Percentiles rank a stretch among this genome's conserved stretches.
phyloP scores from a whole-genome alignment of 2,888 invertebrate species.

The Tiliacea citrago region DNA sequence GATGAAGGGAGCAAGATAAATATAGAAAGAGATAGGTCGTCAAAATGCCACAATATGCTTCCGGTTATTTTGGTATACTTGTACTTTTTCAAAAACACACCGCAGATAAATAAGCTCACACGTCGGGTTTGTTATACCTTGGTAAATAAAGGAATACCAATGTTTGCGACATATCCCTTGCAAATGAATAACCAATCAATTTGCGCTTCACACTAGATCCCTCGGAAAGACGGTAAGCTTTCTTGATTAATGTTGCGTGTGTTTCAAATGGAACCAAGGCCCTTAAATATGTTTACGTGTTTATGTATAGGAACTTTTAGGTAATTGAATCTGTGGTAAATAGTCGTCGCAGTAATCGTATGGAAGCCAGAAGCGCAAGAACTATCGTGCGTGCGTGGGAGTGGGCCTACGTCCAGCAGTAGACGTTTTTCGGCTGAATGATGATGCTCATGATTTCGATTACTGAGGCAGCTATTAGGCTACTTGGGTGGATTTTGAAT shows the following conservation, averaged over 20 bases:
- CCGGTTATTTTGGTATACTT: neutral
- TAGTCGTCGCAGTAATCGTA: neutral
- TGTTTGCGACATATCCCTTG: constrained; percentile 30
- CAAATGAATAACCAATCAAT: constrained; percentile 61
- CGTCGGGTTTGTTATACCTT: neutral
- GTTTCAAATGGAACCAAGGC: constrained; percentile 33
- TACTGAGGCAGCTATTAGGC: neutral
- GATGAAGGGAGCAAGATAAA: neutral
- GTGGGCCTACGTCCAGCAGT: neutral
- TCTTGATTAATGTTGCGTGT: constrained; percentile 58
- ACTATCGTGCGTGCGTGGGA: neutral
- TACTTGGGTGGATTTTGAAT: neutral
- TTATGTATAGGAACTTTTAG: constrained; percentile 7
- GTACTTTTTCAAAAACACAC: neutral
- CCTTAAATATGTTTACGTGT: constrained; percentile 14
- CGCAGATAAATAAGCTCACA: neutral
- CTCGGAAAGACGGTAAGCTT: constrained; percentile 42
- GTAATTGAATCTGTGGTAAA: constrained; percentile 5
- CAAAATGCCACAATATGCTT: neutral
- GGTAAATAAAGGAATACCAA: constrained; percentile 29
- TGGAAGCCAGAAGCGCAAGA: neutral
- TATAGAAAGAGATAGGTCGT: neutral
- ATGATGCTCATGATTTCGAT: neutral
- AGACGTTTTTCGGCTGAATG: neutral
- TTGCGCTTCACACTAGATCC: constrained; percentile 47